Evolutionary conservation across 2,888 invertebrate genomes (phyloP).

Genomic region (Thymelicus acteon): DNA sequence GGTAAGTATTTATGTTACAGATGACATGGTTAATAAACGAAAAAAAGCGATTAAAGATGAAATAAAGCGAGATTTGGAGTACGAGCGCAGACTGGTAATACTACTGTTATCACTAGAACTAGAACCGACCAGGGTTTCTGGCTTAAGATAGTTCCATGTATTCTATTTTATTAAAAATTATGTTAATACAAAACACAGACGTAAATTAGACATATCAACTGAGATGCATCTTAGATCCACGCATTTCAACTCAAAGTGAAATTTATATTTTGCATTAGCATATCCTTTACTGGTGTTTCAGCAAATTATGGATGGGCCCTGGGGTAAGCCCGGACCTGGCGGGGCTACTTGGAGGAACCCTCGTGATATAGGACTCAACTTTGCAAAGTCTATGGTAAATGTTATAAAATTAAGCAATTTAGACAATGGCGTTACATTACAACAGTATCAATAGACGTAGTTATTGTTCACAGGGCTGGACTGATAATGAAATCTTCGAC

Average conservation of each 20-base stretch:
- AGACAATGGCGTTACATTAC: background rate
- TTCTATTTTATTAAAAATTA: too few species aligned
- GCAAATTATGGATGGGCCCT: conserved; percentile 81
- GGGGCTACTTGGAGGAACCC: conserved; percentile 91
- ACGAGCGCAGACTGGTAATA: conserved; percentile 85
- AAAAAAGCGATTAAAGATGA: conserved; percentile 78
- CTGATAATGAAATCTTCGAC: conserved; percentile 72
- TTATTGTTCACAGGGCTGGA: conserved; percentile 69
- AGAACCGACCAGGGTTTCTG: too few species aligned
- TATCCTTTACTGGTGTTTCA: conserved; percentile 42
- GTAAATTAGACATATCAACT: too few species aligned
- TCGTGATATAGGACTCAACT: conserved; percentile 88
- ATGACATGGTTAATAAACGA: conserved; percentile 85
- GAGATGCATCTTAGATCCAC: too few species aligned
- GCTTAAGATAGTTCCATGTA: too few species aligned
- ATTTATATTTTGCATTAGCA: too few species aligned
- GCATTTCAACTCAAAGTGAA: too few species aligned
- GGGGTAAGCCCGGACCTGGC: conserved; percentile 89
- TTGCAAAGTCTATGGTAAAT: conserved; percentile 90
- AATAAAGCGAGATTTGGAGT: conserved; percentile 71
- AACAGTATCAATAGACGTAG: background rate
- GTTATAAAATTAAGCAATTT: background rate
- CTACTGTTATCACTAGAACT: background rate
- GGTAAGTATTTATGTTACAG: conserved; percentile 63
- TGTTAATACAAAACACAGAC: too few species aligned